Conservation (phyloP, 37 sponge, comb jelly and placozoan species). For the Crambe crambe region DNA sequence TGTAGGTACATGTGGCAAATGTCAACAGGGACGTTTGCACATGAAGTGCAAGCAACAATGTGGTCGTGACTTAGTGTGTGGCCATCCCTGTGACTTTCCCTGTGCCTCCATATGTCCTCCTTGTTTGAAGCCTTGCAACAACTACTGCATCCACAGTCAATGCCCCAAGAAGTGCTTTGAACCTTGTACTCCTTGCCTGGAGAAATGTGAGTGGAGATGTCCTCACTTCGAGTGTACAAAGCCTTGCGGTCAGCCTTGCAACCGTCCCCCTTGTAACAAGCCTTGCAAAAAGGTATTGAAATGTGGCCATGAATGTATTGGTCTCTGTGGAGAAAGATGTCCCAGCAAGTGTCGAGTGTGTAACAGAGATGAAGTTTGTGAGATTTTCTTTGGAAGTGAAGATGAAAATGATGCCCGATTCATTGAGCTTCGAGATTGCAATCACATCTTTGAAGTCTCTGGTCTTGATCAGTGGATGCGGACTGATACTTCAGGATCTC, state of each 20-base stretch:
- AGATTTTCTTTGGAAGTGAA: slow-evolving; percentile 89
- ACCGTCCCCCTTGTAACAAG: slow-evolving; percentile 74
- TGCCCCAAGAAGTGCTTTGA: slow-evolving; percentile 81
- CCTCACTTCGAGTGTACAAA: slow-evolving; percentile 67
- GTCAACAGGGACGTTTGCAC: slow-evolving; percentile 76
- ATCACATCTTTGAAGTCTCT: slow-evolving; percentile 79
- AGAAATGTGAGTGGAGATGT: slow-evolving; percentile 86
- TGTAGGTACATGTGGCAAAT: slow-evolving; percentile 69
- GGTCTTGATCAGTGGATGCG: slow-evolving; percentile 89
- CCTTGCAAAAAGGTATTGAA: slow-evolving; percentile 30
- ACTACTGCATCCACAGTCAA: slow-evolving; percentile 74
- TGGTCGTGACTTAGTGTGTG: slow-evolving; percentile 78
- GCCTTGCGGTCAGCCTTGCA: slow-evolving; percentile 75
- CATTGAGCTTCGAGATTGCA: slow-evolving; percentile 79
- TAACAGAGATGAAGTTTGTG: slow-evolving; percentile 57
- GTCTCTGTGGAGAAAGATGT: slow-evolving; percentile 90
- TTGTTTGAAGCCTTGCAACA: slow-evolving; percentile 61
- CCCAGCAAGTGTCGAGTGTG: slow-evolving; percentile 73
- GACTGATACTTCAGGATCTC: too few species aligned
- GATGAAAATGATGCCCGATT: slow-evolving; percentile 84
- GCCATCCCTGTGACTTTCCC: slow-evolving; percentile 74
- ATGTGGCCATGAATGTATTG: slow-evolving; percentile 89
- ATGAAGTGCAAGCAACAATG: slow-evolving; percentile 58
- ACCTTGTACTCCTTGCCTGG: slow-evolving; percentile 63
- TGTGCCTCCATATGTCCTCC: slow-evolving; percentile 76